Conservation (phyloP, 2,113 vertebrate genomes). For the Tragelaphus scriptus region DNA sequence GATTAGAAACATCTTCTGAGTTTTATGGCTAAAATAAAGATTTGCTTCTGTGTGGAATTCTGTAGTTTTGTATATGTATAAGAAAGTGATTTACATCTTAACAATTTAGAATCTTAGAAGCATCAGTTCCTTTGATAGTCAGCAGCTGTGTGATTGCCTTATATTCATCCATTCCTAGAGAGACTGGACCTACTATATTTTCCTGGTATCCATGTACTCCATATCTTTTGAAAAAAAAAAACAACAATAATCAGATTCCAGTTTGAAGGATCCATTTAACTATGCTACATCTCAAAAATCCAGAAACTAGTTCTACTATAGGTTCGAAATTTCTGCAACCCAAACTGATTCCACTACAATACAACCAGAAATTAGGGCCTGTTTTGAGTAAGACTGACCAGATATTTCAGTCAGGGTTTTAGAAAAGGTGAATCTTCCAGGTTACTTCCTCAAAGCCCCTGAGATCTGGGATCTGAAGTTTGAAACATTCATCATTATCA, state of each 20-base stretch:
- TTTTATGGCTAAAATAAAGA: constrained; percentile 45
- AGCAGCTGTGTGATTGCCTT: constrained; percentile 64
- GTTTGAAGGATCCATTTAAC: constrained; percentile 8
- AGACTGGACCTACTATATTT: constrained; percentile 45
- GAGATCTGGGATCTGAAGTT: neutral
- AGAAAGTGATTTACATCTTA: constrained; percentile 51
- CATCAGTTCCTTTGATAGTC: constrained; percentile 40
- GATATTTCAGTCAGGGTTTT: neutral
- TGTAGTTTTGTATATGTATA: neutral
- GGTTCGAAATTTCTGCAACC: neutral
- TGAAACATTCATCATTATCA: neutral
- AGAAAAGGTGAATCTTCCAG: neutral
- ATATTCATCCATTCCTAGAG: constrained; percentile 35
- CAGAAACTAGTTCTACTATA: neutral
- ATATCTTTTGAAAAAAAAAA: neutral
- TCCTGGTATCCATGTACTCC: constrained; percentile 23
- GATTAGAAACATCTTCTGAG: constrained; percentile 43
- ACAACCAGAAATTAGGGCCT: neutral
- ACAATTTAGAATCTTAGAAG: constrained; percentile 25
- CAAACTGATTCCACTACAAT: neutral
- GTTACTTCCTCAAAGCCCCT: neutral
- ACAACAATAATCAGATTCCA: neutral
- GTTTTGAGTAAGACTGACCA: neutral
- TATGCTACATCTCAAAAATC: neutral
- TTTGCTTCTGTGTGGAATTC: neutral